These are phyloP conservation scores for Stenopsyche tienmushanensis DNA, from an alignment of 1,140 invertebrate species.

Conservation along the genomic window DNA sequence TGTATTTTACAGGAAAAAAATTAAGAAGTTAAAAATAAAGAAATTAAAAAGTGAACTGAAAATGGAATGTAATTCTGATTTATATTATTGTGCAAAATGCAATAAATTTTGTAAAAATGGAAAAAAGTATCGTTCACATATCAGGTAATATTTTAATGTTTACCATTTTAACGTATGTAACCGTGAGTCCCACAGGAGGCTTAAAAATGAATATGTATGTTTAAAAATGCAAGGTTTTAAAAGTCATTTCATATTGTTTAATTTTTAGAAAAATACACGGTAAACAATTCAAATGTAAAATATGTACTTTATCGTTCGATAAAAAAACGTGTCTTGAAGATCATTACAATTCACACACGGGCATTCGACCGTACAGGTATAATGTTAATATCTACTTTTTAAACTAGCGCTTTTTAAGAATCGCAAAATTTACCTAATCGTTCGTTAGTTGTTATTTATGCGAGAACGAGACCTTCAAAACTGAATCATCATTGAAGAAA, in stretches of 20 bases:
- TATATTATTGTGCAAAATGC: slow-evolving; percentile 25
- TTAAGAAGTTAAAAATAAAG: slow-evolving; percentile 19
- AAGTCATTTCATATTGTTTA: not conserved
- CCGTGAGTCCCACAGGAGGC: too few species aligned
- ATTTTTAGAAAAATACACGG: slow-evolving; percentile 47
- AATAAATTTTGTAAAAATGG: slow-evolving; percentile 22
- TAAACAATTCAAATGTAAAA: slow-evolving; percentile 71
- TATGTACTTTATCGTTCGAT: slow-evolving; percentile 69
- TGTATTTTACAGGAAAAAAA: slow-evolving; percentile 19
- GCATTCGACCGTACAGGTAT: slow-evolving; percentile 63
- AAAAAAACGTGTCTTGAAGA: slow-evolving; percentile 72
- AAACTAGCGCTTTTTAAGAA: too few species aligned
- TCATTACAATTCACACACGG: slow-evolving; percentile 75
- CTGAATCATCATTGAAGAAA: slow-evolving; percentile 24
- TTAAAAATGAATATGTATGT: too few species aligned
- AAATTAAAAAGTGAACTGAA: slow-evolving; percentile 15
- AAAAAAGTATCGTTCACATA: slow-evolving; percentile 25
- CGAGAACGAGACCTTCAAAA: slow-evolving; percentile 30
- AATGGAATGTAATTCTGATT: slow-evolving; percentile 10
- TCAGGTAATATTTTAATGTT: slow-evolving; percentile 12
- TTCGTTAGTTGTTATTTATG: slow-evolving; percentile 32
- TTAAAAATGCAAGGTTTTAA: too few species aligned
- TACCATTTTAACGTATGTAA: too few species aligned
- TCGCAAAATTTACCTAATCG: not conserved
- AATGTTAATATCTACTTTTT: too few species aligned